These are phyloP conservation scores for Platycnemis pennipes DNA, from an alignment of 2,888 invertebrate genomes.

Conservation along the genomic window DNA sequence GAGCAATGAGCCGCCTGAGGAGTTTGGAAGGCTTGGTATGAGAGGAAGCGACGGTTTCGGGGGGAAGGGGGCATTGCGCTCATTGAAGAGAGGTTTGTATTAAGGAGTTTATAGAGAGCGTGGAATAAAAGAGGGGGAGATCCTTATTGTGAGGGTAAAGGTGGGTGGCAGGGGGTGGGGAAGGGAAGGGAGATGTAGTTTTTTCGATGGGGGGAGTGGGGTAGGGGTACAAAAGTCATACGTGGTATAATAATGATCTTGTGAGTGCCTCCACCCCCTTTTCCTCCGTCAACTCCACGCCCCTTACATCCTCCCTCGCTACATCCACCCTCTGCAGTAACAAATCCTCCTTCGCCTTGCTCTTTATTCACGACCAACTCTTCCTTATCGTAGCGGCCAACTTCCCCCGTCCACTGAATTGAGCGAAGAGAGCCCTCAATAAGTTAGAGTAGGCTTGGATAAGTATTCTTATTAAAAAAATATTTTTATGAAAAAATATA, in stretches of 20 bases:
- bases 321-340: neutral
- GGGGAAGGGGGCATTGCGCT: neutral
- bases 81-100: conserved; percentile 36
- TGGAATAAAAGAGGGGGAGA: conserved; percentile 16
- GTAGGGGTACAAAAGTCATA: conserved; percentile 48
- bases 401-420: neutral
- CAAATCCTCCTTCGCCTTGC: neutral
- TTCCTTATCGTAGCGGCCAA: neutral
- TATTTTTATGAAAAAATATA: neutral
- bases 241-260: conserved; percentile 63
- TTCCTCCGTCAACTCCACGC: neutral
- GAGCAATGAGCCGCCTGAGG: conserved; percentile 33
- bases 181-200: neutral
- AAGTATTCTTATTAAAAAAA: neutral
- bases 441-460: neutral
- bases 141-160: conserved; percentile 9
- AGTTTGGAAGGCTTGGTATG: neutral
- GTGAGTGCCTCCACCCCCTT: conserved; percentile 44
- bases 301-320: neutral
- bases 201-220: neutral
- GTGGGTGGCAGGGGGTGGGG: neutral
- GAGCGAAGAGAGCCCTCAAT: neutral
- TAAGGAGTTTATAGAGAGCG: conserved; percentile 27
- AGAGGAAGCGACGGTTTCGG: neutral
- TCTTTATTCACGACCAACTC: neutral